Base-by-base conservation (phyloP, 92 coral and sea anemone species). In the Phenganax marumi region DNA sequence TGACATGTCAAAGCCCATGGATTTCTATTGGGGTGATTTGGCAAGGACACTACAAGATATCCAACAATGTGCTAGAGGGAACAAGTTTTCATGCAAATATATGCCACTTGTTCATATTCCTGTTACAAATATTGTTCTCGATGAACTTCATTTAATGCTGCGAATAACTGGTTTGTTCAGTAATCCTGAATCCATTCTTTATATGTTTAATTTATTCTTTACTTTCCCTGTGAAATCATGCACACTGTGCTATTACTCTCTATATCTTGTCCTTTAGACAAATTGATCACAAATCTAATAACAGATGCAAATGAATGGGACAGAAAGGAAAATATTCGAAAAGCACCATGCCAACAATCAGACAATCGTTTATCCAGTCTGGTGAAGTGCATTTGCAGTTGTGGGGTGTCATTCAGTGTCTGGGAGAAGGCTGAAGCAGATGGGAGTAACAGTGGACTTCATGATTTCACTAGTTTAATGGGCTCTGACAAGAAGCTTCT, bases 391-490 rank as follows among this genome's bases (percentile, higher is more conserved):
- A 79, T 79, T 57, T 60, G 25, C 17, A 65, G 69, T 52, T 79
- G 84, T 61, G 84, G 75, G 8, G 72, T 79, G 11, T 60, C 84
- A 13, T 79, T 79, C 50, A 57, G 72, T 53, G 72, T 61, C 14
- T 62, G 84, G 79, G 62, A n/a, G 25, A 61, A 79, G 68, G 64
- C 47, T 12, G 84, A 79, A 26, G 84, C 84, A 17, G 75, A 79
- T 58, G 84, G 84, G 25, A 79, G 52, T 43, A 48, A 60, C 26
- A 60, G 72, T 12, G 82, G 82, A 12, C 23, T 52, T 54, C 69
- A 63, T 58, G 75, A 79, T 52, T 77, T 63, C 54, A 77, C 82
- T 19, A 77, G 79, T 46, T 50, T 74, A 46, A 74, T 74, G 79
- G 33, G 79, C 14, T 23, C 62, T 13, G 79, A 74, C 26, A 74